Conservation (phyloP, 2,113 vertebrate genomes). For the Xiphophorus hellerii region DNA sequence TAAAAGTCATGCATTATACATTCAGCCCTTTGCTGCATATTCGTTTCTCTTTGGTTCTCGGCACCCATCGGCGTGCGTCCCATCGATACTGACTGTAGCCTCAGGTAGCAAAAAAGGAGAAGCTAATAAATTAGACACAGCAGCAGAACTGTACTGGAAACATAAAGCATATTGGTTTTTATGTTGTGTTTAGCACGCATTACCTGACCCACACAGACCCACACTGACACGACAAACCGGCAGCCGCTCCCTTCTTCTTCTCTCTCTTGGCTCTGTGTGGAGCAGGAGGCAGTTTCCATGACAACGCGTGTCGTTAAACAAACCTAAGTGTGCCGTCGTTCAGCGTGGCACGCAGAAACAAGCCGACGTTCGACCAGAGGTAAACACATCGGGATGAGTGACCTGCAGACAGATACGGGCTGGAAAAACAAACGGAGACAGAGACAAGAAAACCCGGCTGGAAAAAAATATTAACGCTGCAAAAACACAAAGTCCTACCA, state of each 20-base stretch:
- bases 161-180: constrained; percentile 2
- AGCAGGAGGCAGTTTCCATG: constrained; percentile 78
- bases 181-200: constrained; percentile 17
- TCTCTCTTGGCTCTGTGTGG: constrained; percentile 54
- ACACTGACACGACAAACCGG: constrained; percentile 22
- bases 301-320: constrained; percentile 82
- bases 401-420: constrained; percentile 11
- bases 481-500: no score
- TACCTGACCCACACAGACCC: not conserved
- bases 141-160: constrained; percentile 1
- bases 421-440: not conserved
- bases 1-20: constrained; percentile 66
- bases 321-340: constrained; percentile 68
- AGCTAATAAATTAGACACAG: constrained; percentile 18
- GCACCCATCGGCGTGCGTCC: constrained; percentile 46
- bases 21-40: constrained; percentile 44
- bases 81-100: constrained; percentile 41
- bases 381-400: constrained; percentile 26
- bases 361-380: constrained; percentile 43
- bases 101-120: not conserved
- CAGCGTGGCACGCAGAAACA: constrained; percentile 53
- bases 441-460: not conserved
- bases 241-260: constrained; percentile 48
- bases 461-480: not conserved
- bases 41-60: constrained; percentile 21